Evolutionary conservation across 2,888 invertebrate species (phyloP).

Genomic region (Oxystoma pomonae): DNA sequence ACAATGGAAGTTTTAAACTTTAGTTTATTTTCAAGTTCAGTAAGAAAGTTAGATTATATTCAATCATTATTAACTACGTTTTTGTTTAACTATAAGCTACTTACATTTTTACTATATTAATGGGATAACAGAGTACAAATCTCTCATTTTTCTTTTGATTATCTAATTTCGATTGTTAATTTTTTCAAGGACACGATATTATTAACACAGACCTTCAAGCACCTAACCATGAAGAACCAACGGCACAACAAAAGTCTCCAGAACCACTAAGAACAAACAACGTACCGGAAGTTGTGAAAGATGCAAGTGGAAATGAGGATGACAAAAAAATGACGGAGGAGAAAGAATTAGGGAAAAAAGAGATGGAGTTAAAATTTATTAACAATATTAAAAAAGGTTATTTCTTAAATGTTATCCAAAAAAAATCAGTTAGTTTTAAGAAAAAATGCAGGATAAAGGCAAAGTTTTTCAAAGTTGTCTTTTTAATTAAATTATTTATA

Average conservation of each 20-base stretch:
- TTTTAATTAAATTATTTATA: slow-evolving; percentile 6
- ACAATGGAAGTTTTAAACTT: no score
- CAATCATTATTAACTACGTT: no score
- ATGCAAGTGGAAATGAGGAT: not conserved
- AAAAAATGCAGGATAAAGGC: not conserved
- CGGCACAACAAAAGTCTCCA: not conserved
- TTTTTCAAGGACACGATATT: no score
- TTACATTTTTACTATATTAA: no score
- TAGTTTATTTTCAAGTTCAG: no score
- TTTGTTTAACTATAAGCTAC: no score
- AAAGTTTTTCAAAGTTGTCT: not conserved
- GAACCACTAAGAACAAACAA: not conserved
- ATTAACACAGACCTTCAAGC: no score
- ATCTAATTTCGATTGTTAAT: no score
- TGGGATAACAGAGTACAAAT: no score
- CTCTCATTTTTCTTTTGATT: no score
- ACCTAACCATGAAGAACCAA: not conserved
- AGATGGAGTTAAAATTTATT: slow-evolving; percentile 19
- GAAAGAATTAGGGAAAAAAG: slow-evolving; percentile 2
- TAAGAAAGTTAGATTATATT: no score
- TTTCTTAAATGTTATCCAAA: not conserved
- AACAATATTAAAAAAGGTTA: slow-evolving; percentile 1
- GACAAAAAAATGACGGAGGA: not conserved
- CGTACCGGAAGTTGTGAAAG: not conserved
- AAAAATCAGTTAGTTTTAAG: not conserved